Base-by-base conservation (phyloP, 2,888 invertebrate genomes). In the Plagodis pulveraria region DNA sequence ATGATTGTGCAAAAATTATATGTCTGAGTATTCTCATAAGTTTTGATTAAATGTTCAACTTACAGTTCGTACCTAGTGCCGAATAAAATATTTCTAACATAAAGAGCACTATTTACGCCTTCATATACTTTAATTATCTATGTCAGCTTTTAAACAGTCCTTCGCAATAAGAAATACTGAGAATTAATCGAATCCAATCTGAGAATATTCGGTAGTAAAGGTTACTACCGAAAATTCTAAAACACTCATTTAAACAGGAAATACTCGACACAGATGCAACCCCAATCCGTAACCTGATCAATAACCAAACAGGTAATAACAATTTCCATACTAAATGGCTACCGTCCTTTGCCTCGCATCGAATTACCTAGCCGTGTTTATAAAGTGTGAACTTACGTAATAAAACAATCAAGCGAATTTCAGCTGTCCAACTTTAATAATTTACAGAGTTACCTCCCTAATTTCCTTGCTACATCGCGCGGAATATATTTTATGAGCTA, bases 331-430 rank as follows among this genome's bases (percentile, higher is more conserved):
- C 9, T 34, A 47, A 49, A 33, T 45, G 41, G 45, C 50, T 36
- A 45, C 33, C 48, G 43, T 48, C 52, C 44, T 35, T 41, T 56
- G 40, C 48, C 35, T 11, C 11, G 33, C 44, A 44, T 63, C 52
- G 58, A 59, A 49, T 56, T 57, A 47, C 41, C 32, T 38, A 12
- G 11, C 22, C 42, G 52, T 52, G 56, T 54, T 56, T 56, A 56
- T 56, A 46, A 62, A 56, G 50, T 46, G 58, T 49, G 51, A 59
- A 63, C 50, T 57, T 61, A 41, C 12, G 55, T 60, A 63, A 63
- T 66, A 66, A 69, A 69, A 65, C 66, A 63, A 65, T 69, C 65
- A 66, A 60, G 62, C 51, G 57, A 62, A 65, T 64, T 63, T 49
- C 45, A 50, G 9, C 56, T 60, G 66, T 65, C 65, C 47, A 69